phyloP scores from a whole-genome alignment of 2,113 vertebrate species.

The Oreochromis aureus region DNA sequence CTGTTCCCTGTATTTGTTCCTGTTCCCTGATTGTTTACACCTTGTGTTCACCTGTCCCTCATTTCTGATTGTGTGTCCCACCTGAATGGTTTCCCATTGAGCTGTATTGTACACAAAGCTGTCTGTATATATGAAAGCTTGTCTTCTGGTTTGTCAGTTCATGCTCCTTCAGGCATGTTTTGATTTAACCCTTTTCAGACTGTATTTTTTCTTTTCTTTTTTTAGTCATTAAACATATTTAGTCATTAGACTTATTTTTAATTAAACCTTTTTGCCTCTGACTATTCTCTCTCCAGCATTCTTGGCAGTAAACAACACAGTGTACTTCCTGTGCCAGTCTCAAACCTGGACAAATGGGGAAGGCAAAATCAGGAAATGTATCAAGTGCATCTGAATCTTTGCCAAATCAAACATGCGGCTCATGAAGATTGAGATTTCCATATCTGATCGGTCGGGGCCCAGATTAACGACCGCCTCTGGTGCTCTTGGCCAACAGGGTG shows the following conservation, averaged over 20 bases:
- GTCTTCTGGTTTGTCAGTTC: too few species aligned
- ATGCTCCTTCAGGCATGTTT: too few species aligned
- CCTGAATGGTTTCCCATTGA: too few species aligned
- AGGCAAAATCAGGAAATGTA: neutral
- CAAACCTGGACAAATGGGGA: neutral
- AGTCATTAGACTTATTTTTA: neutral
- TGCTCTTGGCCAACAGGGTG: neutral
- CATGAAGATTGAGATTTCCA: neutral
- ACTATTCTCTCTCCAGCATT: neutral
- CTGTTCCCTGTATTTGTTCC: too few species aligned
- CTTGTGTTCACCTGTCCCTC: too few species aligned
- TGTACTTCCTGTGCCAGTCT: neutral
- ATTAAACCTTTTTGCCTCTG: neutral
- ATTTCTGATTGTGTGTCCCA: too few species aligned
- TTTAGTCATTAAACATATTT: neutral
- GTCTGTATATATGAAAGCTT: too few species aligned
- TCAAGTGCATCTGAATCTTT: neutral
- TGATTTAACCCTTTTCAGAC: too few species aligned
- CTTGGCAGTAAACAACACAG: neutral
- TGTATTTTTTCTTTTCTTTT: too few species aligned
- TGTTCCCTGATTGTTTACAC: too few species aligned
- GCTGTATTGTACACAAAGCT: too few species aligned
- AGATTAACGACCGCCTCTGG: neutral
- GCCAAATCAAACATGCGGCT: neutral
- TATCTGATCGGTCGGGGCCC: neutral